These are phyloP conservation scores for Dermolepida albohirtum DNA, from an alignment of 2,888 invertebrate genomes.

Conservation along the genomic window DNA sequence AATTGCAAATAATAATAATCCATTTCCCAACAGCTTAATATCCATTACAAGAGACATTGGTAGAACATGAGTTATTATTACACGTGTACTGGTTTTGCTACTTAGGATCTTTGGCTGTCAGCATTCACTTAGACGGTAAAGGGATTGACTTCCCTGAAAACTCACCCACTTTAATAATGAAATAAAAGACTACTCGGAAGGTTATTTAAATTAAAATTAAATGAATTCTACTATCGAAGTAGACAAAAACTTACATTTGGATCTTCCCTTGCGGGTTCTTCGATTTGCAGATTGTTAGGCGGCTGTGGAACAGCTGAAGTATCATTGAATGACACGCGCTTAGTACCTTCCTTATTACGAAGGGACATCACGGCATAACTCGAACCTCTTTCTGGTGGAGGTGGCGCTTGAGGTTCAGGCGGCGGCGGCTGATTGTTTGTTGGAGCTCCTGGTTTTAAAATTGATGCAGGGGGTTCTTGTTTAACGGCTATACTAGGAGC, in stretches of 20 bases:
- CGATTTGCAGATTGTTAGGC: constrained; percentile 48
- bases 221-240: too few species aligned
- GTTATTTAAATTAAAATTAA: too few species aligned
- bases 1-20: too few species aligned
- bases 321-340: constrained; percentile 64
- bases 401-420: constrained; percentile 68
- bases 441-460: constrained; percentile 64
- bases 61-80: too few species aligned
- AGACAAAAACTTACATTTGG: constrained; percentile 76
- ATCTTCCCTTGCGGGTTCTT: constrained; percentile 72
- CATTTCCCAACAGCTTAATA: too few species aligned
- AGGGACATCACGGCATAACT: constrained; percentile 88
- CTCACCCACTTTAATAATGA: too few species aligned
- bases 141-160: too few species aligned
- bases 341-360: constrained; percentile 63
- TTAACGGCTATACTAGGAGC: constrained; percentile 59
- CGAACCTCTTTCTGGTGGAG: constrained; percentile 89
- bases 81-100: too few species aligned
- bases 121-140: too few species aligned
- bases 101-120: too few species aligned
- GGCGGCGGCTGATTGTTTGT: constrained; percentile 52
- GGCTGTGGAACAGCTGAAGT: constrained; percentile 60
- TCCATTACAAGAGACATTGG: too few species aligned
- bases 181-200: too few species aligned
- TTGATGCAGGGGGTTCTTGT: constrained; percentile 61